Conservation (phyloP, 1,140 invertebrate species). For the Zaprionus inermis region DNA sequence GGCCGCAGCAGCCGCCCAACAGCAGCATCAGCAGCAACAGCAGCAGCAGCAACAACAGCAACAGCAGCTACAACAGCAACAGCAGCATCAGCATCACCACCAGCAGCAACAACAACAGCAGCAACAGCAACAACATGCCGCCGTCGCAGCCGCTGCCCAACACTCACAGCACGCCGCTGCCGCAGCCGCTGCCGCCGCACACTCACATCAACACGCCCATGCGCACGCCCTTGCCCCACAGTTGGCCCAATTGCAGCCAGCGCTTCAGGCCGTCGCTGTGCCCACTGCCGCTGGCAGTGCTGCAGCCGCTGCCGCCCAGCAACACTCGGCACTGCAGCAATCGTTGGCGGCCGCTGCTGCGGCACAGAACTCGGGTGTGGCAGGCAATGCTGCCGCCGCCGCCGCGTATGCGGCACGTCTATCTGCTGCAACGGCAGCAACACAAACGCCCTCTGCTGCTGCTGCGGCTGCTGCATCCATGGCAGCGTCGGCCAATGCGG, state of each 20-base stretch:
- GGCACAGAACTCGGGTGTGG: constrained; percentile 61
- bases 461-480: constrained; percentile 87
- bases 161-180: constrained; percentile 62
- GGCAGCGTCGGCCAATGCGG: constrained; percentile 87
- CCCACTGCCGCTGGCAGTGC: constrained; percentile 61
- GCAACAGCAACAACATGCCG: constrained; percentile 53
- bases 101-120: constrained; percentile 61
- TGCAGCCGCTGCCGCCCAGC: constrained; percentile 61
- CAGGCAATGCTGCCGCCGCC: constrained; percentile 69
- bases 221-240: constrained; percentile 63
- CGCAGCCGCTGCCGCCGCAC: constrained; percentile 61
- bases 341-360: constrained; percentile 64
- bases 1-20: constrained; percentile 87
- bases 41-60: constrained; percentile 63
- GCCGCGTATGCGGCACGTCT: constrained; percentile 85
- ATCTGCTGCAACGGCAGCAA: constrained; percentile 85
- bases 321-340: constrained; percentile 67
- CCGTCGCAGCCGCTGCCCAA: constrained; percentile 63
- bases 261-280: constrained; percentile 65
- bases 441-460: constrained; percentile 86
- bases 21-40: constrained; percentile 86
- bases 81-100: constrained; percentile 88
- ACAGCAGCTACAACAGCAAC: constrained; percentile 54
- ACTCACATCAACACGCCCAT: constrained; percentile 54
- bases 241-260: constrained; percentile 58